Base-by-base conservation (phyloP, 2,113 vertebrate genomes). In the Lampris incognitus region DNA sequence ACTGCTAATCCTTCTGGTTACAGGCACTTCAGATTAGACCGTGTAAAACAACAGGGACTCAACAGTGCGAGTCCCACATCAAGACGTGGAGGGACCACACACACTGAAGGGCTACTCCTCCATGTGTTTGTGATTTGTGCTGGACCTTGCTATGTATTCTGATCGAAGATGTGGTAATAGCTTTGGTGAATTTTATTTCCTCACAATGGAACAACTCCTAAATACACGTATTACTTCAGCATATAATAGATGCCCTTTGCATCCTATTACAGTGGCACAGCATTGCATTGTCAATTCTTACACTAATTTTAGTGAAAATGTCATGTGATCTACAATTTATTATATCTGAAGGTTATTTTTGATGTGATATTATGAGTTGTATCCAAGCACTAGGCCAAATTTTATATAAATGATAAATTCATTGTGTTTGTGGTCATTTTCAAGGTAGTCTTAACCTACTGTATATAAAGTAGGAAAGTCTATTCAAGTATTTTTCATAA, bases 1-100 rank as follows among this genome's bases (percentile, higher is more conserved):
- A 52, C 69, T 46, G 72, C 60, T 89, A 90, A 91, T 88, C 89
- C 87, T 57, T 85, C 65, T 87, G 83, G 80, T 89, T 59, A 74
- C 76, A 69, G 65, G 65, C 68, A 78, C 62, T 75, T 82, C 51
- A 88, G 87, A 87, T 88, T 91, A 89, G 85, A 82, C 52, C 10
- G 65, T 40, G 11, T 36, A 9, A 82, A 46, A 76, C 84, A 81
- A 63, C 71, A 69, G 60, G 72, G 67, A 40, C 48, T 80, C 61
- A 73, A 42, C 54, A 65, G 50, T 74, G 66, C 79, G 50, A 70
- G 48, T 2, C 67, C 63, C 24, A 24, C 24, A 24, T 24, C 24
- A 24, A 24, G 24, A 24, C 24, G 24, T 61, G 49, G 57, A 5
- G 68, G 49, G 44, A 63, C 52, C 44, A 46, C 66, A 57, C 67